These are phyloP conservation scores for Phaetusa simplex DNA, from an alignment of 2,113 vertebrate genomes.

Conservation along the genomic window DNA sequence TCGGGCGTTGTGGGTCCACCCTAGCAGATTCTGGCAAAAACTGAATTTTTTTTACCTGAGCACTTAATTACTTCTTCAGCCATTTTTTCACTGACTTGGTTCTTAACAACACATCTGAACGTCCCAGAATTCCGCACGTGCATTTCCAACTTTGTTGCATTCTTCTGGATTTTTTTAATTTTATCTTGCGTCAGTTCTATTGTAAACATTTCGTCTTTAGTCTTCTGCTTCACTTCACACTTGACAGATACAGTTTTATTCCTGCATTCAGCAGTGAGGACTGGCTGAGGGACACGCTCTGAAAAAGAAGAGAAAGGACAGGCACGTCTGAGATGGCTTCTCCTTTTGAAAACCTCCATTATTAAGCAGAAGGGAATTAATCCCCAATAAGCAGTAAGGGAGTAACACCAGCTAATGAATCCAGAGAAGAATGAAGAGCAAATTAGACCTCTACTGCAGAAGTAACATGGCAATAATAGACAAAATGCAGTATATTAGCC, in stretches of 20 bases:
- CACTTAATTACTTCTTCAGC: constrained; percentile 3
- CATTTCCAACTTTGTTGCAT: not conserved
- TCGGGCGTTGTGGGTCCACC: not conserved
- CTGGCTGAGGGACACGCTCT: constrained; percentile 43
- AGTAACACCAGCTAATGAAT: not conserved
- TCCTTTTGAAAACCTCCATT: not conserved
- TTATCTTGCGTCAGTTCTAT: not conserved
- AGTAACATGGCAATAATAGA: not conserved
- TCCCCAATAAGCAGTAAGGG: not conserved
- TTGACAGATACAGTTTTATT: not conserved
- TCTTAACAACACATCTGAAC: not conserved
- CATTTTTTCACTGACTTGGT: not conserved
- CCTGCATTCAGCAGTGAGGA: not conserved
- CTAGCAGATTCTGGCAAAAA: not conserved
- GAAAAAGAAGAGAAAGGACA: not conserved
- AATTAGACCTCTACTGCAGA: not conserved
- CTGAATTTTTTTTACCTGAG: constrained; percentile 1
- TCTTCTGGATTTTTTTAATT: not conserved
- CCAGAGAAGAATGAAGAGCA: not conserved
- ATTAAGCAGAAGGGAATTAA: not conserved
- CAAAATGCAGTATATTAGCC: not conserved
- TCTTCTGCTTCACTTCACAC: constrained; percentile 14
- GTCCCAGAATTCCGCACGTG: not conserved
- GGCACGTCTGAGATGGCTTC: not conserved
- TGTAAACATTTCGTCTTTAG: not conserved